phyloP scores from a whole-genome alignment of 2,797 vertebrate genomes.

The Parauchenoglanis ngamensis region DNA sequence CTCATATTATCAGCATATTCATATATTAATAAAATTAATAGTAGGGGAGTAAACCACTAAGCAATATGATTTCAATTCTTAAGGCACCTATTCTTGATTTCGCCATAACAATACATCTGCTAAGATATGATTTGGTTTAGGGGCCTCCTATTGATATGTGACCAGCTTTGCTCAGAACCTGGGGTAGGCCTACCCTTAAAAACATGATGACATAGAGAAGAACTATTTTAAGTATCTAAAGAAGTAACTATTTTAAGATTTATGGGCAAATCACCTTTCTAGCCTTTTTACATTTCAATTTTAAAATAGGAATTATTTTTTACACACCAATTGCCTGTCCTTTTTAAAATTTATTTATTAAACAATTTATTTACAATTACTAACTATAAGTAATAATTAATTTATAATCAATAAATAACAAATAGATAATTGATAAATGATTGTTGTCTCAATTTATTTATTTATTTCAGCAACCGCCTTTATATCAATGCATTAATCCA shows the following conservation, averaged over 20 bases:
- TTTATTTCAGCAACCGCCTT: background rate
- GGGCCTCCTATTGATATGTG: background rate
- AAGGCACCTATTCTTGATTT: background rate
- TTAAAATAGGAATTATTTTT: background rate
- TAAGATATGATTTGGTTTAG: background rate
- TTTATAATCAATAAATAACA: background rate
- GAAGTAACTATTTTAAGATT: too few species aligned
- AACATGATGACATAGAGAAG: background rate
- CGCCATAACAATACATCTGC: background rate
- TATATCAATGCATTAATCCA: too few species aligned
- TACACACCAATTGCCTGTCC: too few species aligned
- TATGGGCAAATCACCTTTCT: too few species aligned
- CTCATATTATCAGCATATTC: too few species aligned
- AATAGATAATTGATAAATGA: background rate
- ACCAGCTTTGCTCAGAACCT: background rate
- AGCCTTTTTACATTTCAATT: too few species aligned
- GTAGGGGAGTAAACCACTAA: background rate
- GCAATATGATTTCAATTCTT: background rate
- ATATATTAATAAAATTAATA: background rate
- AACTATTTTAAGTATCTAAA: background rate
- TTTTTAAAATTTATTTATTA: too few species aligned
- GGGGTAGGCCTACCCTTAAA: background rate
- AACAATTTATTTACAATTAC: too few species aligned
- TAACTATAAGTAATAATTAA: background rate
- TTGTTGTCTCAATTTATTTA: background rate